phyloP scores from a whole-genome alignment of 2,888 invertebrate species.

The Drosophila flavopinicola region DNA sequence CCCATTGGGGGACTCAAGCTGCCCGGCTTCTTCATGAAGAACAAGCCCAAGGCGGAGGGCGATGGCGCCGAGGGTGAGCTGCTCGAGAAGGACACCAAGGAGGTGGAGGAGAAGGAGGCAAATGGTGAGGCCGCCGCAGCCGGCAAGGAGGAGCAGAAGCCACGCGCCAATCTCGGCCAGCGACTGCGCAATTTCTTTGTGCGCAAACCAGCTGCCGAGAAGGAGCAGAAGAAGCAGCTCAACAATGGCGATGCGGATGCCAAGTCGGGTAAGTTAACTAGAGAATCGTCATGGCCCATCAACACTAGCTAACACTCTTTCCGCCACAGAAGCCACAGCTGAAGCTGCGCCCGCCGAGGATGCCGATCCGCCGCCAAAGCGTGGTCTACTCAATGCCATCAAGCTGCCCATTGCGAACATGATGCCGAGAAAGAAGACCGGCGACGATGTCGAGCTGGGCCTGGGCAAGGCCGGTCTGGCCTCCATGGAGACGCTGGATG shows the following conservation, averaged over 20 bases:
- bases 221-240: conserved; percentile 77
- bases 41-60: conserved; percentile 89
- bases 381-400: conserved; percentile 87
- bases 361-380: conserved; percentile 82
- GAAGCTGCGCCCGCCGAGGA: conserved; percentile 72
- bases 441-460: conserved; percentile 86
- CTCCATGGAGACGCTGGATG: conserved; percentile 92
- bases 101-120: conserved; percentile 76
- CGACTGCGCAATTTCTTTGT: conserved; percentile 86
- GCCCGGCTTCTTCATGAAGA: conserved; percentile 93
- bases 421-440: conserved; percentile 86
- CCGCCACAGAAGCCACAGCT: conserved; percentile 79
- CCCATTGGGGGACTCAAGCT: conserved; percentile 95
- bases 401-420: conserved; percentile 87
- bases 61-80: conserved; percentile 85
- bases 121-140: conserved; percentile 50
- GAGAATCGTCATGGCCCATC: too few species aligned
- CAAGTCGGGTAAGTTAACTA: conserved; percentile 79
- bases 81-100: conserved; percentile 84
- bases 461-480: conserved; percentile 89
- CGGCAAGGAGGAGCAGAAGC: conserved; percentile 78
- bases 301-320: neutral
- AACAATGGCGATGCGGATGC: conserved; percentile 82
- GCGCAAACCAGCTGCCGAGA: conserved; percentile 84
- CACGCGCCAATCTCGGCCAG: conserved; percentile 82